Percentiles rank a stretch among this genome's conserved stretches.
phyloP scores from a whole-genome alignment of 2,888 invertebrate species.

The Stenurella melanura region DNA sequence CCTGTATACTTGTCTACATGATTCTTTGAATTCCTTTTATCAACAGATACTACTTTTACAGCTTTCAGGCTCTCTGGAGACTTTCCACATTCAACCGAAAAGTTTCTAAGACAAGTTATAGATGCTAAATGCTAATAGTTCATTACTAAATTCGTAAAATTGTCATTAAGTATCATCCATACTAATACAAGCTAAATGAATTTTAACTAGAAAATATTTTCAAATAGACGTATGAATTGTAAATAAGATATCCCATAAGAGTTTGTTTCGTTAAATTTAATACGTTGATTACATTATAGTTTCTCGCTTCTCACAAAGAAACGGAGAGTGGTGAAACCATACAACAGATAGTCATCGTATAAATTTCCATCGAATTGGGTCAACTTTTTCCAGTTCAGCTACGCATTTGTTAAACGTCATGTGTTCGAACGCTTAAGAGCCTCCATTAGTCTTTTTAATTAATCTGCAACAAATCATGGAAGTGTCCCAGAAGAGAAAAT shows the following conservation, averaged over 20 bases:
- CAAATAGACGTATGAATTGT: too few species aligned
- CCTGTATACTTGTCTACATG: too few species aligned
- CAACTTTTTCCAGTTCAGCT: neutral
- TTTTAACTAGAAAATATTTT: too few species aligned
- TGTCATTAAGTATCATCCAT: too few species aligned
- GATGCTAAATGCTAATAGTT: too few species aligned
- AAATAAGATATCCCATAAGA: neutral
- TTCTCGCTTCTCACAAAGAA: neutral
- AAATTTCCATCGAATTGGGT: conserved; percentile 1
- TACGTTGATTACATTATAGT: neutral
- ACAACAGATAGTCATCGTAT: neutral
- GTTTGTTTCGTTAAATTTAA: neutral
- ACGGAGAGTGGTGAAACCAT: conserved; percentile 3
- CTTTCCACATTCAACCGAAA: too few species aligned
- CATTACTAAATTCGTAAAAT: too few species aligned
- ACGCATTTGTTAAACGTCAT: neutral
- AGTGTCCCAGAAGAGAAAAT: neutral
- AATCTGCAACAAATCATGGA: neutral
- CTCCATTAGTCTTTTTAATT: neutral
- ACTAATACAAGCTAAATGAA: too few species aligned
- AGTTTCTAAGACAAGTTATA: too few species aligned
- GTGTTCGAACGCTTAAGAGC: neutral
- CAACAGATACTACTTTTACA: too few species aligned
- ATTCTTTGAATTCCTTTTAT: too few species aligned
- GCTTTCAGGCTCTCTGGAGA: too few species aligned